phyloP scores from a whole-genome alignment of 2,888 invertebrate species.

The Ennomos fuscantarius region DNA sequence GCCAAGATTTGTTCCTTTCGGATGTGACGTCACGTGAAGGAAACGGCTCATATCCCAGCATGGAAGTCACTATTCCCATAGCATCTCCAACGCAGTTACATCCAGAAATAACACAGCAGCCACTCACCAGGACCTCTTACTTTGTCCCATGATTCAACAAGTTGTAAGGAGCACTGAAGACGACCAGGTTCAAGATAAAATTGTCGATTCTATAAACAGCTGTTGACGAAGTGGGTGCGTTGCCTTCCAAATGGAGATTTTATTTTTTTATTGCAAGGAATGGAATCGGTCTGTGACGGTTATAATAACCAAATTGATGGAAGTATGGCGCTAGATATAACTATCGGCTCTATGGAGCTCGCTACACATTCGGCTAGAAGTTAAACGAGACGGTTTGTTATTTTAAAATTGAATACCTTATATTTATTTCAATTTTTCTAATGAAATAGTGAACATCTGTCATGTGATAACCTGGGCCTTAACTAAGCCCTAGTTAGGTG shows the following conservation, averaged over 20 bases:
- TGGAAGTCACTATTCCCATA: conserved; percentile 77
- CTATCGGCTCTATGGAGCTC: conserved; percentile 9
- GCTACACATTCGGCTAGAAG: not conserved
- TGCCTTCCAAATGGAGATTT: conserved; percentile 54
- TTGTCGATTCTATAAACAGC: conserved; percentile 76
- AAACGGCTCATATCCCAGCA: conserved; percentile 70
- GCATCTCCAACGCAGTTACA: conserved; percentile 55
- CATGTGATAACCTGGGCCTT: too few relatives aligned
- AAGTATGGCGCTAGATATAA: conserved; percentile 30
- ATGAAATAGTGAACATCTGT: too few relatives aligned
- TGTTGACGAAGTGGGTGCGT: conserved; percentile 70
- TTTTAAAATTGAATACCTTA: too few relatives aligned
- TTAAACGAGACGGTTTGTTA: too few relatives aligned
- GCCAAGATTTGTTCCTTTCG: conserved; percentile 40
- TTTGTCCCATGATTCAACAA: conserved; percentile 23
- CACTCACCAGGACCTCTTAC: conserved; percentile 40
- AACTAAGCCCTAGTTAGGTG: too few relatives aligned
- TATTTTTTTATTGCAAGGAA: conserved; percentile 51
- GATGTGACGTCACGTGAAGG: conserved; percentile 75
- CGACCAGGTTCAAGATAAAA: conserved; percentile 49
- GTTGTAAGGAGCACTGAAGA: conserved; percentile 25
- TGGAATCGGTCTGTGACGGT: conserved; percentile 38
- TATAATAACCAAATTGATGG: conserved; percentile 41
- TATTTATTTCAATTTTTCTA: too few relatives aligned
- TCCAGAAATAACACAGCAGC: conserved; percentile 70